phyloP scores from a whole-genome alignment of 2,113 vertebrate genomes.

The Suricata suricatta region DNA sequence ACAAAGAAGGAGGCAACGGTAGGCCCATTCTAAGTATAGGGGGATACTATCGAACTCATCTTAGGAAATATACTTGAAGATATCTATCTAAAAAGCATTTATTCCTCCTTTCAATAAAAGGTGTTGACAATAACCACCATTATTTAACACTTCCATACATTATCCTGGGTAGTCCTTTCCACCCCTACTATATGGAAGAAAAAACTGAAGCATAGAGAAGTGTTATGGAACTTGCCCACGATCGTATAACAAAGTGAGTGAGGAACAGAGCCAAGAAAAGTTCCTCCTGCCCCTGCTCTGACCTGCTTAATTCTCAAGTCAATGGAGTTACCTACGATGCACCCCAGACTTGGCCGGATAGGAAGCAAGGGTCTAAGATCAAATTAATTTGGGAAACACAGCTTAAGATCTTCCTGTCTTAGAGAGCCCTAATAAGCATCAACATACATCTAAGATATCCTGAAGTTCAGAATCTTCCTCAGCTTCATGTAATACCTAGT shows the following conservation, averaged over 20 bases:
- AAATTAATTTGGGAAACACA: not conserved
- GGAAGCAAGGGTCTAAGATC: not conserved
- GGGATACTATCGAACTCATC: not conserved
- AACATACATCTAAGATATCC: not conserved
- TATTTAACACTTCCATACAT: not conserved
- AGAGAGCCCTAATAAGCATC: not conserved
- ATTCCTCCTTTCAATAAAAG: not conserved
- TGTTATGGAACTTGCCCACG: not conserved
- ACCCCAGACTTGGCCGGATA: not conserved
- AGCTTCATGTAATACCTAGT: not conserved
- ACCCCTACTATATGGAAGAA: not conserved
- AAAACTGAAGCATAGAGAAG: not conserved
- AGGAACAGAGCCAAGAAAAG: not conserved
- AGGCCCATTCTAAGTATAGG: not conserved
- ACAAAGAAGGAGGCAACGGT: no score
- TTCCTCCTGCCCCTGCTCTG: not conserved
- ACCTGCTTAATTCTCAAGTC: not conserved
- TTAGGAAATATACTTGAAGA: not conserved
- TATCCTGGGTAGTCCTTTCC: not conserved
- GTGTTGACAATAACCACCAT: not conserved
- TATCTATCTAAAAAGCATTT: not conserved
- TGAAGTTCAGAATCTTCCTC: not conserved
- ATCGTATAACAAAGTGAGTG: not conserved
- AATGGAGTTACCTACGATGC: not conserved
- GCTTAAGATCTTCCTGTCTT: not conserved